phyloP scores from a whole-genome alignment of 2,888 invertebrate species.

The Acleris emargana region DNA sequence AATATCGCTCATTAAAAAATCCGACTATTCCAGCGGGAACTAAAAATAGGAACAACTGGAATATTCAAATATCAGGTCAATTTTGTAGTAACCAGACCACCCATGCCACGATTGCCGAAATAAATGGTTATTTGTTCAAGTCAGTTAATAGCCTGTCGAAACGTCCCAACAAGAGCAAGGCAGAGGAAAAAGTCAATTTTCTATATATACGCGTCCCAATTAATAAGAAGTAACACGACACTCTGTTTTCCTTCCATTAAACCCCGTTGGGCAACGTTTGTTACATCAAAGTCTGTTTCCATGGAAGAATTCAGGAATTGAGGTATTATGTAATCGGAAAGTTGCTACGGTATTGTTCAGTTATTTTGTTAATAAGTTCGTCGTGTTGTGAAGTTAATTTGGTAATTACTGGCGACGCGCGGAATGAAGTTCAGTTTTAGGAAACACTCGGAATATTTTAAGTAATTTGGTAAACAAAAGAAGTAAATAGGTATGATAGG shows the following conservation, averaged over 20 bases:
- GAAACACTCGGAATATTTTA: too few species aligned
- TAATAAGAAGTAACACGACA: conserved; percentile 59
- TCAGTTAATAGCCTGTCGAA: conserved; percentile 41
- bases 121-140: conserved; percentile 24
- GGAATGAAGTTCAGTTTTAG: too few species aligned
- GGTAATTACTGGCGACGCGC: too few species aligned
- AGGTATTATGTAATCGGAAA: neutral
- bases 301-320: neutral
- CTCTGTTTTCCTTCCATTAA: conserved; percentile 55
- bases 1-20: too few species aligned
- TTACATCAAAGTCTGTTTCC: conserved; percentile 19
- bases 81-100: neutral
- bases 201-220: conserved; percentile 61
- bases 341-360: too few species aligned
- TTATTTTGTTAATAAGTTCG: too few species aligned
- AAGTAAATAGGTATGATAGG: too few species aligned
- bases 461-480: too few species aligned
- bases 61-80: neutral
- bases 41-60: too few species aligned
- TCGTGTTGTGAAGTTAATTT: too few species aligned
- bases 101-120: conserved; percentile 5
- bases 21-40: too few species aligned
- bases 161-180: conserved; percentile 45
- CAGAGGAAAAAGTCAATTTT: conserved; percentile 56
- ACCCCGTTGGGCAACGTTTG: conserved; percentile 35